Evolutionary conservation across 2,888 invertebrate genomes (phyloP).

Genomic region (Drosophila cognata): DNA sequence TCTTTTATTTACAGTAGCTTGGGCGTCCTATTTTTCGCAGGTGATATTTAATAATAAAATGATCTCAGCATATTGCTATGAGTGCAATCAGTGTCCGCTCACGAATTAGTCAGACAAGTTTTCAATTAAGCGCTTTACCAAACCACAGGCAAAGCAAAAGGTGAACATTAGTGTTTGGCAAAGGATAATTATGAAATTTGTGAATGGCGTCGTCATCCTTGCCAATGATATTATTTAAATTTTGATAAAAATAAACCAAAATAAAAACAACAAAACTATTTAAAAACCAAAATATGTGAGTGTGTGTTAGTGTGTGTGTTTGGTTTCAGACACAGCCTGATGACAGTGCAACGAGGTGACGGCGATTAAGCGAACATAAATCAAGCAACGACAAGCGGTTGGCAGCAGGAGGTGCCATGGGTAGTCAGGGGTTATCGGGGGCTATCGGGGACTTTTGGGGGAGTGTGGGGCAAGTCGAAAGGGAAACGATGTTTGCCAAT

Average conservation of each 20-base stretch:
- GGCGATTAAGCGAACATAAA: conserved; percentile 53
- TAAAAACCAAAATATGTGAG: conserved; percentile 3
- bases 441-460: rapidly evolving
- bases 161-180: neutral
- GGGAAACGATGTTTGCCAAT: conserved; percentile 27
- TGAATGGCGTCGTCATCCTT: conserved; percentile 22
- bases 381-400: conserved; percentile 38
- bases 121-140: neutral
- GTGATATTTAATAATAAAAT: neutral
- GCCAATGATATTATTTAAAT: conserved; percentile 50
- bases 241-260: conserved; percentile 30
- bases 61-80: neutral
- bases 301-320: neutral
- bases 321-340: conserved; percentile 15
- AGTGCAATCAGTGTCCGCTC: neutral
- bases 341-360: conserved; percentile 58
- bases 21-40: neutral
- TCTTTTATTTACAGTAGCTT: neutral
- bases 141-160: neutral
- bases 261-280: neutral
- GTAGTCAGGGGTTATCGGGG: neutral
- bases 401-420: neutral
- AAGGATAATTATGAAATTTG: conserved; percentile 7
- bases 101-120: neutral
- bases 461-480: conserved; percentile 1